Percentiles rank a stretch among this genome's conserved stretches.
Conservation (phyloP, 1,140 invertebrate genomes). For the Himalopsyche phryganea region DNA sequence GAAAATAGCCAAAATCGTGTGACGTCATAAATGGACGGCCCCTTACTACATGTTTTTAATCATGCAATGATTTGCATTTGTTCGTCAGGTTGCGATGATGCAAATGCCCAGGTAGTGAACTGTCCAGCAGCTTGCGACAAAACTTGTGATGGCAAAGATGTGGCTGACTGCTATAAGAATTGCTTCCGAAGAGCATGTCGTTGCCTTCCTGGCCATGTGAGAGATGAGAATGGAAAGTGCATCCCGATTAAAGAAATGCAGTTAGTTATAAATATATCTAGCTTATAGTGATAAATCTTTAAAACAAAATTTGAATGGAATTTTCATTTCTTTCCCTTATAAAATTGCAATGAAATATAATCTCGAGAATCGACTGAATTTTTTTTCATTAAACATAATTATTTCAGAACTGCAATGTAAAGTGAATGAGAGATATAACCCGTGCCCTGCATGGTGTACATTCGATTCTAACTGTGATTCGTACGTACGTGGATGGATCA, state of each 20-base stretch:
- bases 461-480: conserved; percentile 3
- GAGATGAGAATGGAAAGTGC: not conserved
- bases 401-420: not conserved
- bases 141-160: not conserved
- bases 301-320: no score
- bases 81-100: not conserved
- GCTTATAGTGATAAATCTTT: no score
- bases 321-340: no score
- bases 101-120: not conserved
- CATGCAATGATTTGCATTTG: no score
- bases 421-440: not conserved
- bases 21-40: no score
- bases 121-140: not conserved
- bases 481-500: not conserved
- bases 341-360: no score
- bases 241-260: not conserved
- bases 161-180: not conserved
- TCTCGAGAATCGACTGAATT: no score
- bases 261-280: not conserved
- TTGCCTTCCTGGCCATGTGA: not conserved
- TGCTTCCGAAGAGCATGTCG: not conserved
- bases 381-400: no score
- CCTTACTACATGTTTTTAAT: no score
- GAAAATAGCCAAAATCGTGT: no score
- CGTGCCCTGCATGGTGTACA: not conserved